Conservation (phyloP, 2,113 vertebrate genomes). For the Notothenia rossii region DNA sequence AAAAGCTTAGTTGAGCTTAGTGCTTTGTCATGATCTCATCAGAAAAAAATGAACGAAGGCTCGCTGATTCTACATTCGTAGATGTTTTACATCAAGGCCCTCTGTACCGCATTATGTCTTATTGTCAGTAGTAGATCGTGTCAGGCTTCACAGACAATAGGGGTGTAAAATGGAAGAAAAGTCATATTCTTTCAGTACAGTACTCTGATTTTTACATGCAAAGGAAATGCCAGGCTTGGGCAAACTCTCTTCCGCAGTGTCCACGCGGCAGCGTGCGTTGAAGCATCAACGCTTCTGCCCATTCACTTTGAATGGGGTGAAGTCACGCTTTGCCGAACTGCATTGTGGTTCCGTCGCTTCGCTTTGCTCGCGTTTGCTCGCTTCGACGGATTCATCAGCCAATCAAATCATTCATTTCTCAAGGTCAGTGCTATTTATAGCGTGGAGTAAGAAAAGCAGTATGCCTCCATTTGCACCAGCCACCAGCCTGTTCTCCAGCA, state of each 20-base stretch:
- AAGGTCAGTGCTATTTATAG: conserved; percentile 63
- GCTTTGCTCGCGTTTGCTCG: too few species aligned
- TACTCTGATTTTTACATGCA: too few species aligned
- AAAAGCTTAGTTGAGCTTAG: not conserved
- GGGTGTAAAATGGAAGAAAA: not conserved
- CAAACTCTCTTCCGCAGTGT: not conserved
- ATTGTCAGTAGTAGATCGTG: too few species aligned
- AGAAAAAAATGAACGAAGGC: not conserved
- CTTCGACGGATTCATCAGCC: too few species aligned
- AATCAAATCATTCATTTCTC: conserved; percentile 15
- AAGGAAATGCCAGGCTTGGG: not conserved
- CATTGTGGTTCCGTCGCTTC: too few species aligned
- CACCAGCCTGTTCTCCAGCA: not conserved
- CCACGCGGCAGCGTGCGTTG: too few species aligned
- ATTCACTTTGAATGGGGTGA: too few species aligned
- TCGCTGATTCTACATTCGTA: not conserved
- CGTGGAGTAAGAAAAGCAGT: conserved; percentile 16
- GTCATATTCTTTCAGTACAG: too few species aligned
- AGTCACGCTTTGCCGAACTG: too few species aligned
- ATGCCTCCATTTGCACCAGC: conserved; percentile 29
- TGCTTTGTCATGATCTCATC: not conserved
- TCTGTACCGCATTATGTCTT: too few species aligned
- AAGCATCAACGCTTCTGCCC: too few species aligned
- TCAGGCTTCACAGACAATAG: not conserved
- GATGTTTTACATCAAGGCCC: not conserved